Evolutionary conservation across 1,140 invertebrate genomes (phyloP).

Genomic region (Lordiphosa clarofinis): DNA sequence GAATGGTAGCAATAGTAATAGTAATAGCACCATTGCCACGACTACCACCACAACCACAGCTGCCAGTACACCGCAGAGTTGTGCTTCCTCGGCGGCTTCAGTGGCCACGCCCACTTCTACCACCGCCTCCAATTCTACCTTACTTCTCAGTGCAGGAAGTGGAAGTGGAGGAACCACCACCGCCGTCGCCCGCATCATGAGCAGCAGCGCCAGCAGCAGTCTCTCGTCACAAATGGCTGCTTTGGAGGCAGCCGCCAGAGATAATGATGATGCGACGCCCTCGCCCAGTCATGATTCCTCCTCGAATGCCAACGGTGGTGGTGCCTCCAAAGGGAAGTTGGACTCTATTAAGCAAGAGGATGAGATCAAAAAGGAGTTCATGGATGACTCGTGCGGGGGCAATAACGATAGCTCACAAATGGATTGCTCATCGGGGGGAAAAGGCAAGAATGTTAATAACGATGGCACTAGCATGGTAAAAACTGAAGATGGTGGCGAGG

Average conservation of each 20-base stretch:
- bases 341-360: conserved; percentile 85
- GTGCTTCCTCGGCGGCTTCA: conserved; percentile 40
- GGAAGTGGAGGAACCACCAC: conserved; percentile 34
- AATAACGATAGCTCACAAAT: conserved; percentile 79
- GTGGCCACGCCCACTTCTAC: conserved; percentile 58
- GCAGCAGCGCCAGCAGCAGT: conserved; percentile 71
- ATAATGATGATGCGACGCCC: conserved; percentile 85
- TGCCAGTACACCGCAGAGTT: conserved; percentile 50
- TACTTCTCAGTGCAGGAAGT: conserved; percentile 37
- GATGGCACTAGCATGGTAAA: conserved; percentile 83
- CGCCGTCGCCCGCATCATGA: conserved; percentile 39
- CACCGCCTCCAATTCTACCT: conserved; percentile 37
- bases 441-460: conserved; percentile 85
- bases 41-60: conserved; percentile 43
- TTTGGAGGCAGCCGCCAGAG: conserved; percentile 84
- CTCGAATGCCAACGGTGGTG: conserved; percentile 41
- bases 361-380: conserved; percentile 84
- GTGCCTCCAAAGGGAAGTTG: conserved; percentile 82
- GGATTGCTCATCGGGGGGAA: conserved; percentile 77
- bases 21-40: conserved; percentile 13
- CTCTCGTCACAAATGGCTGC: conserved; percentile 87
- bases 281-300: conserved; percentile 80
- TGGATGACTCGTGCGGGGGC: conserved; percentile 80
- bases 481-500: conserved; percentile 69
- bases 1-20: conserved; percentile 25